Conservation (phyloP, 2,797 vertebrate genomes). For the Myotis daubentonii region DNA sequence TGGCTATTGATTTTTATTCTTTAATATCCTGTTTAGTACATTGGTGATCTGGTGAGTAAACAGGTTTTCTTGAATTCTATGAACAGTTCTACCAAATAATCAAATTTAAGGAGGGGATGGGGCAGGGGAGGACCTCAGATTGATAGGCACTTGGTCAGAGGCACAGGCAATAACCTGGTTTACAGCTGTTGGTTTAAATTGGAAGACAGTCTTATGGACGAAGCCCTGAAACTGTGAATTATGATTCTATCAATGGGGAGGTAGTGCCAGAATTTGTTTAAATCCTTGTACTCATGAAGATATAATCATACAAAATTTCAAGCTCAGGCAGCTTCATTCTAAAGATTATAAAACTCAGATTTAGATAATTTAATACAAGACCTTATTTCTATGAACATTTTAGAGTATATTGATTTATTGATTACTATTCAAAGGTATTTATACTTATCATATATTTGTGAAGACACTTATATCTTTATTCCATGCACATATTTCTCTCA, state of each 20-base stretch:
- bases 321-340: neutral
- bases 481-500: slow-evolving; percentile 23
- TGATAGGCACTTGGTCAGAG: neutral
- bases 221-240: neutral
- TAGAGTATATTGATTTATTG: slow-evolving; percentile 36
- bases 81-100: neutral
- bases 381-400: slow-evolving; percentile 51
- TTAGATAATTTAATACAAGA: slow-evolving; percentile 36
- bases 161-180: neutral
- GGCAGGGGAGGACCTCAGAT: neutral
- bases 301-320: neutral
- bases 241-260: neutral
- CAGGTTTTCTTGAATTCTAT: neutral
- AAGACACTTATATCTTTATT: slow-evolving; percentile 59
- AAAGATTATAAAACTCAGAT: slow-evolving; percentile 41
- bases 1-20: neutral
- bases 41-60: neutral
- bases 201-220: neutral
- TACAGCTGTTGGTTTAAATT: neutral
- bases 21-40: neutral
- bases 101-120: neutral
- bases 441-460: slow-evolving; percentile 51
- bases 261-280: neutral
- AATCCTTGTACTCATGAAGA: neutral
- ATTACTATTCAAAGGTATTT: slow-evolving; percentile 59